Base-by-base conservation (phyloP, 2,888 invertebrate genomes). In the Drosophila longiperda region DNA sequence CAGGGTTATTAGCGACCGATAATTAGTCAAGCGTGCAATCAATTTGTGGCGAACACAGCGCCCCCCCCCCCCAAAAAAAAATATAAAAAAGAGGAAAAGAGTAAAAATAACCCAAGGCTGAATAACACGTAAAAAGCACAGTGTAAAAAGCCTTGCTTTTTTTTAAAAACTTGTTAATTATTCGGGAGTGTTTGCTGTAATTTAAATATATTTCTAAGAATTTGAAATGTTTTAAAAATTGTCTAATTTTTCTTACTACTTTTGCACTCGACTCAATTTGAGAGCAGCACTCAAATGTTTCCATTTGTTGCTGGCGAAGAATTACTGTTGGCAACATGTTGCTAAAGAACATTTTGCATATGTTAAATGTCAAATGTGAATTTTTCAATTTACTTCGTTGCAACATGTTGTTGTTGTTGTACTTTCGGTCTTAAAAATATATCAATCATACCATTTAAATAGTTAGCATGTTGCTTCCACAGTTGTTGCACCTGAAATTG, bases 401-500 rank as follows among this genome's bases (percentile, higher is more conserved):
- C 65, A 62, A 61, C 61, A 38, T 42, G 33, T 36, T 38, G 52
- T 33, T 42, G 33, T 36, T 40, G 42, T 33, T 5, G 20, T 11
- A 58, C 45, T 40, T 68, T 53, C 52, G 57, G 34, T 9, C 29
- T 26, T 1, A 17, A 40, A 12, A 45, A 29, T 53, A 48, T 57
- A 48, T 66, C 15, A 50, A 42, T 75, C 89, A 87, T 93, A 93
- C 93, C 93, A 82, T 93, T 93, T 75, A 93, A 87, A 87, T 93
- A 93, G 93, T 92, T 86, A 17, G 93, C 93, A 80, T 93, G 93
- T 80, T 93, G 92, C 82, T 93, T 93, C 91, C 93, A 92, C 76
- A 93, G 87, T 73, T 93, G 93, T 80, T 93, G 93, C 85, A 93
- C 93, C 89, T 93, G 93, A 86, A 93, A 93, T 81, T 93, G 93